Evolutionary conservation across 2,888 invertebrate genomes (phyloP), one percentile per base, ranked within the genome.

Genomic region (Eilema depressum): DNA sequence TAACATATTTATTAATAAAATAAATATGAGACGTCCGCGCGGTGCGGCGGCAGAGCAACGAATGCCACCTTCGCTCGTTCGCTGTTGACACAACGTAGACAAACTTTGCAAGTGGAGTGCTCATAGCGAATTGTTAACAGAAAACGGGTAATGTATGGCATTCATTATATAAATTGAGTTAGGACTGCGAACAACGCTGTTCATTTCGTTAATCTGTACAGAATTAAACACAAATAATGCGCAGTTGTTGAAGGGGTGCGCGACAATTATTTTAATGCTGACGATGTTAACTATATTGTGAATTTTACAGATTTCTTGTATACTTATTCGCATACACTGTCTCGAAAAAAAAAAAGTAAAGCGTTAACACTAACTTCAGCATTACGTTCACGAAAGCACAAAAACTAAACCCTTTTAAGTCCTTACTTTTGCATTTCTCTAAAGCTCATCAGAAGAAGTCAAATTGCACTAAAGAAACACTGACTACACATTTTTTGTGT

Each of bases 1-100:
- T 95, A 94, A 94, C 95, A 95, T 95, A 95, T 95, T 95, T 95
- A 95, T 95, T 95, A 95, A 95, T 95, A 95, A 94, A 93, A 95
- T 95, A 95, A 94, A 94, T 94, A 93, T 87, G 87, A 90, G 91
- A 90, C 92, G 93, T 92, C 93, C 92, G 89, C 88, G 66, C 81
- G 70, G 75, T 78, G 77, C 88, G 84, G 80, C 82, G 84, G 81
- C 84, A 78, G 79, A 74, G 75, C 85, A 80, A 70, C 82, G 88
- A 92, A 86, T 91, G 91, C 79, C 78, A 75, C 76, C 76, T 79
- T 75, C 69, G 63, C 68, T 65, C 62, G 41, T 78, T 82, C 86
- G 79, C 78, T 93, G 93, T 93, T 93, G 92, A 93, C 92, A 90
- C 85, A 88, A 79, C 84, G 85, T 85, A 80, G 88, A 83, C 85